These are phyloP conservation scores for Pheosia tremula DNA, from an alignment of 2,888 invertebrate species.

Conservation along the genomic window DNA sequence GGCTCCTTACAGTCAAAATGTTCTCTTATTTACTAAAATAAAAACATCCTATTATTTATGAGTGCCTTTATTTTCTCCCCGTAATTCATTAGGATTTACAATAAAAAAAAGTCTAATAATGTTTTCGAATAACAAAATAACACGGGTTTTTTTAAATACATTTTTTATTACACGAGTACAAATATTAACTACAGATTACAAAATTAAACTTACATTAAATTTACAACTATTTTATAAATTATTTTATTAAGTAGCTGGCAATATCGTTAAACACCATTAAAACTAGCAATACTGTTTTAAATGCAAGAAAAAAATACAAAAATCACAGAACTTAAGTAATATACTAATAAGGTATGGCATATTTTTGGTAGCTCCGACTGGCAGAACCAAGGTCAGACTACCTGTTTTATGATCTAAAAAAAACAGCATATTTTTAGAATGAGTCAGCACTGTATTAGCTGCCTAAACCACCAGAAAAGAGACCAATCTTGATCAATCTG, in stretches of 20 bases:
- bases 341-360: slow-evolving; percentile 30
- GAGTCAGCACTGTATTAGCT: slow-evolving; percentile 40
- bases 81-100: slow-evolving; percentile 22
- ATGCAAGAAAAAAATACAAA: slow-evolving; percentile 47
- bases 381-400: slow-evolving; percentile 57
- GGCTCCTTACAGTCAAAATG: neutral
- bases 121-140: slow-evolving; percentile 69
- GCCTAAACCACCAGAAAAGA: slow-evolving; percentile 25
- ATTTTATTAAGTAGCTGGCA: slow-evolving; percentile 64
- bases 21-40: neutral
- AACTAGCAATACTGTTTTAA: slow-evolving; percentile 62
- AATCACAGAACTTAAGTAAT: slow-evolving; percentile 70
- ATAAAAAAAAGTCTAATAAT: slow-evolving; percentile 36
- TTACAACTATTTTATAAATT: slow-evolving; percentile 48
- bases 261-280: slow-evolving; percentile 50
- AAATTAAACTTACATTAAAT: slow-evolving; percentile 50
- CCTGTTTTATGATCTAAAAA: slow-evolving; percentile 48
- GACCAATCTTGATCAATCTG: neutral
- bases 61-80: neutral
- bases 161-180: slow-evolving; percentile 60
- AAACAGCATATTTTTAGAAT: slow-evolving; percentile 33
- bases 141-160: slow-evolving; percentile 49
- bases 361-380: slow-evolving; percentile 55
- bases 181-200: slow-evolving; percentile 58
- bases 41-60: neutral